Conservation (phyloP, 2,113 vertebrate species). For the Choloepus hoffmanni region DNA sequence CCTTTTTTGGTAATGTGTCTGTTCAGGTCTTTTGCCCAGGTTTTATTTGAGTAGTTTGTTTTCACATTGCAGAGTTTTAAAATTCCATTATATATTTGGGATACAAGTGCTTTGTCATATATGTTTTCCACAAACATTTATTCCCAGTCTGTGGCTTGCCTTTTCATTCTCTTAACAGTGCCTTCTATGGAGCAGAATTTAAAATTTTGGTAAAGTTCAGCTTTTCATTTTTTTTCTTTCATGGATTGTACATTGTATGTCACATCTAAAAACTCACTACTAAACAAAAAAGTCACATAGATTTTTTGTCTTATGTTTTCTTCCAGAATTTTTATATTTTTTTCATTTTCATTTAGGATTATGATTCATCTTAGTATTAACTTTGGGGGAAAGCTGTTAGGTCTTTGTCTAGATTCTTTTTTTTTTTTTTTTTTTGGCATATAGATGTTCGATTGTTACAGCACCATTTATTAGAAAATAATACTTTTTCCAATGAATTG, state of each 20-base stretch:
- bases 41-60: background rate
- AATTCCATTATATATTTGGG: background rate
- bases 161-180: background rate
- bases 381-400: background rate
- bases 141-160: background rate
- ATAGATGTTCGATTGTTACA: background rate
- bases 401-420: background rate
- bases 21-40: background rate
- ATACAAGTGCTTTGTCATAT: background rate
- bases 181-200: too few species aligned
- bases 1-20: background rate
- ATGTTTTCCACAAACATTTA: background rate
- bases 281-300: background rate
- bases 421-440: background rate
- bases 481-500: background rate
- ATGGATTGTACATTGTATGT: background rate
- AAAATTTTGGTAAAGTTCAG: background rate
- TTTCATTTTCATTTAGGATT: background rate
- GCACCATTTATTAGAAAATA: background rate
- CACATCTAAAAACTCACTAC: background rate
- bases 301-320: background rate
- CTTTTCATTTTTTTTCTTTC: background rate
- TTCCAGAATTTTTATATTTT: background rate
- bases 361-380: background rate
- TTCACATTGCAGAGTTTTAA: background rate